A percentile compares a stretch with the other conserved stretches of the same genome.
phyloP scores from a whole-genome alignment of 1,140 invertebrate species.

The Marisa cornuarietis region DNA sequence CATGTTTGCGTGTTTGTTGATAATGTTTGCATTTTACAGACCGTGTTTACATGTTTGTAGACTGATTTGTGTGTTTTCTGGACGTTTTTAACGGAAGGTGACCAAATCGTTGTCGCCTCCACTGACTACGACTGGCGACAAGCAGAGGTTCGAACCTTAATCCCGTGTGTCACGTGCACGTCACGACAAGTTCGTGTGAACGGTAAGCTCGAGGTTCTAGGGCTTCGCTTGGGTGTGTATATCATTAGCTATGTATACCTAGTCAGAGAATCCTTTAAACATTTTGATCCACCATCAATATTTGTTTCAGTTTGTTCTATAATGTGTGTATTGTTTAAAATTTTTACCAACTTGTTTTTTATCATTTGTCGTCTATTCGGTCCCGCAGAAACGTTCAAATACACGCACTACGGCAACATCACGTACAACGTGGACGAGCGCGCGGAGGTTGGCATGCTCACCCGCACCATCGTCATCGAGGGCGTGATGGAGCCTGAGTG shows the following conservation, averaged over 20 bases:
- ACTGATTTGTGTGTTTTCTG: too few relatives aligned
- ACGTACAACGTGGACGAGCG: slow-evolving; percentile 41
- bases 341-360: too few relatives aligned
- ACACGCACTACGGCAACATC: slow-evolving; percentile 42
- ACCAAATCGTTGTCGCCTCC: slow-evolving; percentile 42
- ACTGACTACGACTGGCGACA: slow-evolving; percentile 49
- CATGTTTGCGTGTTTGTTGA: too few relatives aligned
- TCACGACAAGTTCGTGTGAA: slow-evolving; percentile 34
- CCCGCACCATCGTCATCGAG: slow-evolving; percentile 40
- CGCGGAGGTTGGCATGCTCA: slow-evolving; percentile 42
- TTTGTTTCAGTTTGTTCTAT: too few relatives aligned
- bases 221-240: neutral
- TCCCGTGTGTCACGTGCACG: slow-evolving; percentile 32
- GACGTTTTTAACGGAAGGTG: slow-evolving; percentile 24
- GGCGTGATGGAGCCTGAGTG: slow-evolving; percentile 38
- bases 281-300: too few relatives aligned
- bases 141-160: slow-evolving; percentile 39
- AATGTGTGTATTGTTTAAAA: too few relatives aligned
- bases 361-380: neutral
- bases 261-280: too few relatives aligned
- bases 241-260: neutral
- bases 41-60: too few relatives aligned
- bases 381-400: slow-evolving; percentile 17
- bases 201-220: slow-evolving; percentile 21
- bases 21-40: too few relatives aligned